Base-by-base conservation (phyloP, 2,888 invertebrate genomes). In the Sarcophaga variegata region DNA sequence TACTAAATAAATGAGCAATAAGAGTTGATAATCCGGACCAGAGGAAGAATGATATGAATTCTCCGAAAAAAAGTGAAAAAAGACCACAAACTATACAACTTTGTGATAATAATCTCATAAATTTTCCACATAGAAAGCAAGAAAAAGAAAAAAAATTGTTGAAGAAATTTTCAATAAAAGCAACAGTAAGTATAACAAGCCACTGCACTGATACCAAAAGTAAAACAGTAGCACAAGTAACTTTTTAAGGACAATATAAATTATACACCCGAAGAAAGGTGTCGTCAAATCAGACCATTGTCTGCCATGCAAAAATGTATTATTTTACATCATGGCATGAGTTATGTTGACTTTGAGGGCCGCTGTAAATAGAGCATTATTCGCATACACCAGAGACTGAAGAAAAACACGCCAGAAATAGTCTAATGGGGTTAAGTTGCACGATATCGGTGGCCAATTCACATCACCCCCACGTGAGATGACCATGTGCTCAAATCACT, bases 41-140 rank as follows among this genome's bases (percentile, higher is more conserved):
- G 14, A 25, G 47, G n/a, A 70, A 71, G 25, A 71, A 71, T 71
- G 70, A 71, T 71, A 54, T 70, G 22, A 25, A 70, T 70, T 70
- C 25, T 62, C 62, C 14, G 3, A 49, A 49, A 69, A 66, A 62
- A 62, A 62, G n/a, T 8, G 17, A n/a, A 17, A 62, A 47, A 78
- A 25, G 20, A 79, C 70, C 79, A 49, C 79, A 63, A 71, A 63
- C 79, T 71, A 71, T 54, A 54, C 49, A 79, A 79, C 63, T 79
- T 79, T 79, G 63, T 63, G 70, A 54, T 71, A 79, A 79, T 63
- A 79, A 71, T 71, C 70, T 79, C 79, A 70, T 63, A 79, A 69
- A 79, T 37, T 79, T 62, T 47, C 14, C 25, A 14, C 22, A 54
- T 8, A 70, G 20, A 27, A 70, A 47, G 11, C 4, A 25, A 70